A percentile compares a stretch with the other conserved stretches of the same genome.
Conservation (phyloP, 2,113 vertebrate genomes). For the Nothobranchius kuhntae region DNA sequence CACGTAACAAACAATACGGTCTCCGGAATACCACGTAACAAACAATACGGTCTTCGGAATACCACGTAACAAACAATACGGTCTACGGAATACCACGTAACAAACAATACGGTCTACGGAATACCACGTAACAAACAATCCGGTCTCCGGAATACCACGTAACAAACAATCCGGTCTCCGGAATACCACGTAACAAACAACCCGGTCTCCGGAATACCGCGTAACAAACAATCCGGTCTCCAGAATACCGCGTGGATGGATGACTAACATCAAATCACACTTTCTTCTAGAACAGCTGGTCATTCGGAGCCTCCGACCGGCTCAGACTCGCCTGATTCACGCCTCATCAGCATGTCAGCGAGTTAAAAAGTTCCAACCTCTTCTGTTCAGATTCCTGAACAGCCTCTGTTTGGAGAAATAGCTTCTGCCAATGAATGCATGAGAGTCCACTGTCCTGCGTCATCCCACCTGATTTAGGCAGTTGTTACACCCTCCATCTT, state of each 20-base stretch:
- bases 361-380: no score
- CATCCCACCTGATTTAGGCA: no score
- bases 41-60: conserved; percentile 66
- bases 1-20: conserved; percentile 62
- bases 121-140: conserved; percentile 57
- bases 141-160: conserved; percentile 51
- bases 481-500: no score
- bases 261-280: no score
- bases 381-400: no score
- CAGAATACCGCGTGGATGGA: conserved; percentile 24
- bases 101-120: conserved; percentile 66
- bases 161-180: conserved; percentile 67
- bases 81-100: conserved; percentile 55
- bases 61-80: conserved; percentile 58
- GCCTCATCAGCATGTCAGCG: no score
- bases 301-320: no score
- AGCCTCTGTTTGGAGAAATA: no score
- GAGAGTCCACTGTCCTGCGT: no score
- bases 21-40: conserved; percentile 52
- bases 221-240: conserved; percentile 65
- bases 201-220: conserved; percentile 57
- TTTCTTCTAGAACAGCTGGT: no score
- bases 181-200: conserved; percentile 57
- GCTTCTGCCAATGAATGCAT: no score
- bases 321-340: no score